Base-by-base conservation (phyloP, 2,888 invertebrate species). In the Ochropleura plecta region DNA sequence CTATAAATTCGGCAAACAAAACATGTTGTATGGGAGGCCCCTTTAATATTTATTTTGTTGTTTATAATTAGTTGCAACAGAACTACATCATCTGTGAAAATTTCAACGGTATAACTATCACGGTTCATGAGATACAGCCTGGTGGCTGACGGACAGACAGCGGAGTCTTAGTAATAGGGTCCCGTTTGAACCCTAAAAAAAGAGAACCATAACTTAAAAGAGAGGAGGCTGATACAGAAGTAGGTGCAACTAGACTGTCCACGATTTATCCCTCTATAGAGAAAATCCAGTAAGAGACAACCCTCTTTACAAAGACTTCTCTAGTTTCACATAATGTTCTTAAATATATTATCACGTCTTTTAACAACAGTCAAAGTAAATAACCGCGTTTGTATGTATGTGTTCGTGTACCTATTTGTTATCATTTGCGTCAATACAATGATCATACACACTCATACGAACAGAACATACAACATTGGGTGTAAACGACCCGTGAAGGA, bases 401-500 rank as follows among this genome's bases (percentile, higher is more conserved):
- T 42, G 10, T 70, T 59, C 55, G 73, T 68, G 63, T 42, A 67
- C 30, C 30, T 30, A 30, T 30, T 68, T 66, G 59, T 88, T 86
- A 87, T 83, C 80, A 76, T 76, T 69, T 70, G 55, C 70, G 76
- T 81, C 71, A 77, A 69, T 73, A 76, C 75, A 79, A 78, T 65
- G 46, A 66, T 64, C 77, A 80, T 68, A 82, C 77, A 74, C 75
- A 67, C 65, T 68, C 75, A 48, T 48, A 40, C n/a, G 51, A 20
- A 51, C 44, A 70, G 8, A 20, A 57, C 59, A 73, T 74, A 76
- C 62, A 70, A 73, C 63, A 68, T 48, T 55, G 44, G 73, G 40
- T 85, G 88, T 81, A 81, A 85, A 85, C 83, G 89, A 86, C 85
- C 87, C 79, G 83, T 87, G 82, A 86, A 86, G 83, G 79, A 82